Evolutionary conservation across 2,888 invertebrate genomes (phyloP), one percentile per base, ranked within the genome.

Genomic region (Crepidodera aurea): DNA sequence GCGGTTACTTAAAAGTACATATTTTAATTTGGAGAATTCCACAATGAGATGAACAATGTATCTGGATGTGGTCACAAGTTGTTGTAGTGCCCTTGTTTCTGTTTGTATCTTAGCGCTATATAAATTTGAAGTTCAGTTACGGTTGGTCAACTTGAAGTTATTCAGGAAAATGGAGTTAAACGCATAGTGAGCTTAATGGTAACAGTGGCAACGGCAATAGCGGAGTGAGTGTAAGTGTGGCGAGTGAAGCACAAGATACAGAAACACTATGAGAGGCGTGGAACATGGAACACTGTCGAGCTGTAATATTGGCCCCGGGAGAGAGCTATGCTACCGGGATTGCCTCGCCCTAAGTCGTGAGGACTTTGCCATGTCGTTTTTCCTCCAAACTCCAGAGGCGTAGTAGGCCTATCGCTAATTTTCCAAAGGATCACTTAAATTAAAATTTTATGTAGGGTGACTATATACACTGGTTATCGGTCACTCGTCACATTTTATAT

Each of bases 261-360:
- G 67, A 60, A 65, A 66, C 64, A 66, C 66, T 61, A 65, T 67
- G 68, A 71, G 67, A 71, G 68, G 69, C 66, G 71, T 71, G 67
- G 69, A 69, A 65, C 68, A 68, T 68, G 69, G 69, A 72, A 71
- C 69, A 70, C 66, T 70, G 74, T 70, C 70, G 73, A 73, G 73
- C 72, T 70, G 72, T 73, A 69, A 74, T 73, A 74, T 74, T 73
- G 73, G 72, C 67, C 72, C 72, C 73, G 67, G 67, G 72, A 74
- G 74, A 72, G 70, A 66, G 57, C 62, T 67, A 62, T 64, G 67
- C 70, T 71, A 69, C 68, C 69, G 66, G 73, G 71, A 71, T 71
- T 69, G 73, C 71, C 66, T 68, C 68, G 67, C 67, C 65, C 67
- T 60, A 61, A 70, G 69, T 70, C 68, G 57, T 46, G 39, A 58